phyloP scores from a whole-genome alignment of 2,888 invertebrate genomes.

The Thecophora atra region DNA sequence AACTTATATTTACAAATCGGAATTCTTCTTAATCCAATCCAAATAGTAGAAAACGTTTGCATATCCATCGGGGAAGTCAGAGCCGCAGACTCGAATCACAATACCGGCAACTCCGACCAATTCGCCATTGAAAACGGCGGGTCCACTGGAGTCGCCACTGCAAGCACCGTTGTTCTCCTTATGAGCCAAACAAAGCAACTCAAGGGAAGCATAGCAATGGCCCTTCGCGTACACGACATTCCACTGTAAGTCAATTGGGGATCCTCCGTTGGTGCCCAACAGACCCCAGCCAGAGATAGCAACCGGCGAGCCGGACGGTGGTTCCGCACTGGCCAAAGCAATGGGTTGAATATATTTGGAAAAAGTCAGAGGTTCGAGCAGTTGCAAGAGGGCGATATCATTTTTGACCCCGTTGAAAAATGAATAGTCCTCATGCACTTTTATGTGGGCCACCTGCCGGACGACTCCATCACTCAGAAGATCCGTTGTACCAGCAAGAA shows the following conservation, averaged over 20 bases:
- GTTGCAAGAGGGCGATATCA: slow-evolving; percentile 17
- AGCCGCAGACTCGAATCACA: slow-evolving; percentile 51
- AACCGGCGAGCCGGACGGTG: background rate
- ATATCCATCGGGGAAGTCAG: slow-evolving; percentile 58
- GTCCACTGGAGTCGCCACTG: slow-evolving; percentile 59
- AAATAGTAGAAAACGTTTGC: slow-evolving; percentile 52
- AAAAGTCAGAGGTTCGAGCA: slow-evolving; percentile 3
- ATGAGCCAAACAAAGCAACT: slow-evolving; percentile 56
- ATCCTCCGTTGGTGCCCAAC: slow-evolving; percentile 44
- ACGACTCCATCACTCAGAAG: slow-evolving; percentile 55
- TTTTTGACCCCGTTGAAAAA: background rate
- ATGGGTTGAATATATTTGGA: slow-evolving; percentile 9
- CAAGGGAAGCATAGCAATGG: slow-evolving; percentile 46
- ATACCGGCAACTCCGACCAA: slow-evolving; percentile 58
- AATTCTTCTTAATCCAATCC: slow-evolving; percentile 54
- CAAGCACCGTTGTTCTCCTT: slow-evolving; percentile 53
- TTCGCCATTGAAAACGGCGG: slow-evolving; percentile 53
- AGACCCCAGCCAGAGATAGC: slow-evolving; percentile 22
- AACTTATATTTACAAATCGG: slow-evolving; percentile 46
- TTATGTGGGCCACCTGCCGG: slow-evolving; percentile 50
- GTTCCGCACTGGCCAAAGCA: background rate
- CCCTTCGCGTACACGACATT: slow-evolving; percentile 49
- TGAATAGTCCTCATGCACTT: slow-evolving; percentile 53
- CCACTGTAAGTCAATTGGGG: slow-evolving; percentile 54
- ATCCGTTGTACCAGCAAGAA: slow-evolving; percentile 48